Evolutionary conservation across 2,888 invertebrate species (phyloP), one percentile per base, ranked within the genome.

Genomic region (Alcis repandata): DNA sequence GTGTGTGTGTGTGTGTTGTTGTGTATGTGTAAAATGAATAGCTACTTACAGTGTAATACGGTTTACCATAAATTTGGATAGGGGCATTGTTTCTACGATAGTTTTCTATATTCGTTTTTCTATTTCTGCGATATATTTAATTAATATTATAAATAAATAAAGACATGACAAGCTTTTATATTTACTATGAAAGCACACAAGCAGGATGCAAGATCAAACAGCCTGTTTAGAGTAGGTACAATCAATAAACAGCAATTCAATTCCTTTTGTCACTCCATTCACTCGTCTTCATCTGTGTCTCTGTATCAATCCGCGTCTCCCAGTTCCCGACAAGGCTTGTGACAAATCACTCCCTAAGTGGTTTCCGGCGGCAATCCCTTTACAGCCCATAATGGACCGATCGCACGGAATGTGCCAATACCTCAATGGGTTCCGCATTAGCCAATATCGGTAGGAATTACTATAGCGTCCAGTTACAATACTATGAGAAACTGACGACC

Each of bases 261-360:
- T 43, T 43, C 22, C 48, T 27, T 32, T n/a, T 27, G 48, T 27
- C 27, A 32, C 48, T n/a, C n/a, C n/a, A n/a, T n/a, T 20, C n/a
- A 38, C 48, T 49, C 15, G 32, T 48, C 22, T 45, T 17, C n/a
- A 45, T 22, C 22, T 46, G 49, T 33, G 27, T 48, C 15, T 48
- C 17, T 49, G 13, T 20, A 36, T 51, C 36, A 51, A 38, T 51
- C 36, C 10, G 36, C 13, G 51, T 51, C 49, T 40, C 2, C 40
- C 43, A 15, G 20, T 52, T 43, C 13, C 51, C 15, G 59, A 59
- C 19, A 61, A 41, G 10, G 41, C 22, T 2, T 57, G 61, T 61
- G 8, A 71, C 33, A 38, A 67, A 62, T 19, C 51, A 11, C 63
- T 62, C 13, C 61, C 49, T 43, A 68, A 49, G 43, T 63, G 59